These are phyloP conservation scores for Amblyjoppa fuscipennis DNA, from an alignment of 2,888 invertebrate species.

Conservation along the genomic window DNA sequence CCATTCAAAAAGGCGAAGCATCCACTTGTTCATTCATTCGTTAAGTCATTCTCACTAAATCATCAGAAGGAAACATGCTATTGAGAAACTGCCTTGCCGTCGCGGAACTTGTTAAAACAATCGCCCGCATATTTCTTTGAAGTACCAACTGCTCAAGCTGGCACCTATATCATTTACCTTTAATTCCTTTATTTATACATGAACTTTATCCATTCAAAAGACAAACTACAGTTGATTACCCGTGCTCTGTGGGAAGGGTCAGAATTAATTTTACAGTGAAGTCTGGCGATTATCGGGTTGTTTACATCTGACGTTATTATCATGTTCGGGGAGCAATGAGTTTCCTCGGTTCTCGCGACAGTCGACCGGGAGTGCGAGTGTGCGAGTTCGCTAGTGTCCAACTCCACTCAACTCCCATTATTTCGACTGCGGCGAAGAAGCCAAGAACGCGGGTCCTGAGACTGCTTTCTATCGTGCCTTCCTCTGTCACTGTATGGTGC, in stretches of 20 bases:
- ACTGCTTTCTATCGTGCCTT: slow-evolving; percentile 44
- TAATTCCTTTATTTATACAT: not conserved
- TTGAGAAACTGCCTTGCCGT: not conserved
- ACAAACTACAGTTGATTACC: slow-evolving; percentile 13
- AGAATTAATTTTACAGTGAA: slow-evolving; percentile 32
- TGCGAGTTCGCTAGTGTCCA: slow-evolving; percentile 30
- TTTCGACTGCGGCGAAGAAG: slow-evolving; percentile 48
- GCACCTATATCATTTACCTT: not conserved
- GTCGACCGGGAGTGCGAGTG: slow-evolving; percentile 11
- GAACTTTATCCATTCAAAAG: slow-evolving; percentile 11
- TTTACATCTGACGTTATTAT: slow-evolving; percentile 50
- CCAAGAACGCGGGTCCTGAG: slow-evolving; percentile 24
- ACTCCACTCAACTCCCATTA: slow-evolving; percentile 59
- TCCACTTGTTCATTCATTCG: not conserved
- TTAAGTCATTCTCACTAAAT: not conserved
- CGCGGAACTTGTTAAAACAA: not conserved
- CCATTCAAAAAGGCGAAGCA: too few relatives aligned
- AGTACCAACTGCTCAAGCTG: not conserved
- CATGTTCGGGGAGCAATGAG: slow-evolving; percentile 43
- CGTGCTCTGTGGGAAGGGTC: not conserved
- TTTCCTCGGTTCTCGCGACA: slow-evolving; percentile 23
- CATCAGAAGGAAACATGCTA: not conserved
- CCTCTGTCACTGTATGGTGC: slow-evolving; percentile 13
- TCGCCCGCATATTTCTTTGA: not conserved
- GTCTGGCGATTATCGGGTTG: slow-evolving; percentile 46